These are phyloP conservation scores for Furcula furcula DNA, from an alignment of 2,888 invertebrate species.

Conservation along the genomic window DNA sequence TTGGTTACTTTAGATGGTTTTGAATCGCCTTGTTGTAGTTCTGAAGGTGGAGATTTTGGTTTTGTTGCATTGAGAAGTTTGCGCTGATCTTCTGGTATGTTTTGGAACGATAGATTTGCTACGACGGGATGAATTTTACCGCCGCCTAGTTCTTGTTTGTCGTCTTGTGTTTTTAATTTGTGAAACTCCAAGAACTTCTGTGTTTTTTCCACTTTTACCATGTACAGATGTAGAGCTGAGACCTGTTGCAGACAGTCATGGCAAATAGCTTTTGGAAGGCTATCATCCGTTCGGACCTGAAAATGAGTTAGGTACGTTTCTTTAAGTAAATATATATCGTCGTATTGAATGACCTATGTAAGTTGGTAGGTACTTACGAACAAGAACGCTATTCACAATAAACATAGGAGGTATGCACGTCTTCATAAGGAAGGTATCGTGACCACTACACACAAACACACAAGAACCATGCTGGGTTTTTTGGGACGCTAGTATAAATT, in stretches of 20 bases:
- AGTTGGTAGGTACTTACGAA: too few species aligned
- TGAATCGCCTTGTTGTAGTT: constrained; percentile 59
- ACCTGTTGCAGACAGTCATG: constrained; percentile 74
- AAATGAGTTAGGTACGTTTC: too few species aligned
- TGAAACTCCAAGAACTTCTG: constrained; percentile 72
- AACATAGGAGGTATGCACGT: too few species aligned
- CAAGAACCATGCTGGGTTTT: too few species aligned
- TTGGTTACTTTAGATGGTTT: constrained; percentile 38
- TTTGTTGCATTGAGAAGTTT: constrained; percentile 16
- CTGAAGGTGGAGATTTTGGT: constrained; percentile 35
- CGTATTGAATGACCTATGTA: too few species aligned
- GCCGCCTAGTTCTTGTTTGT: constrained; percentile 36
- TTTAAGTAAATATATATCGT: too few species aligned
- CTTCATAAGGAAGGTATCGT: too few species aligned
- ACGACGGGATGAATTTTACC: constrained; percentile 44
- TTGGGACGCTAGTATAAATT: too few species aligned
- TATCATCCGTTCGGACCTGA: constrained; percentile 67
- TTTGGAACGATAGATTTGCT: constrained; percentile 41
- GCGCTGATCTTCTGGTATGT: constrained; percentile 30
- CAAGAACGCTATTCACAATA: too few species aligned
- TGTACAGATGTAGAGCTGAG: constrained; percentile 57
- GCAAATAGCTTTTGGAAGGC: constrained; percentile 74
- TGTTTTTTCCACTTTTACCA: constrained; percentile 72
- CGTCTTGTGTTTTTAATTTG: constrained; percentile 52
- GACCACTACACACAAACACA: too few species aligned